Percentiles rank a stretch among this genome's conserved stretches.
Conservation (phyloP, 2,113 vertebrate species). For the Pipra filicauda region DNA sequence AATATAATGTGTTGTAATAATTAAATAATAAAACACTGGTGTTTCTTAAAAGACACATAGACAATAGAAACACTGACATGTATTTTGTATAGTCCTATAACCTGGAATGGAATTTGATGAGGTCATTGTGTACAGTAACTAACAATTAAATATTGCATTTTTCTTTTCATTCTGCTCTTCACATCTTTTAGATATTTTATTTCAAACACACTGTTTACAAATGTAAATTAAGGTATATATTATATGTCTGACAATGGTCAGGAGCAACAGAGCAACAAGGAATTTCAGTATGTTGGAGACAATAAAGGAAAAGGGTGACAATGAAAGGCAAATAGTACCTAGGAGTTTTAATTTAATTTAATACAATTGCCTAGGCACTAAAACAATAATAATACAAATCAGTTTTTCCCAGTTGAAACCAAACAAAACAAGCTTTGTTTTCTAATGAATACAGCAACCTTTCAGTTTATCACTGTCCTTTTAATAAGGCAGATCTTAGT, state of each 20-base stretch:
- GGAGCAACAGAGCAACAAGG: not conserved
- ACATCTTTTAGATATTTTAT: not conserved
- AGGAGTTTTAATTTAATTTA: not conserved
- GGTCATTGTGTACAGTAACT: not conserved
- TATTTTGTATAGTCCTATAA: not conserved
- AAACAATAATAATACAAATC: not conserved
- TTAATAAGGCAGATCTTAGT: not conserved
- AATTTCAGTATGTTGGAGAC: not conserved
- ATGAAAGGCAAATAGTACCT: not conserved
- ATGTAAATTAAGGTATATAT: not conserved
- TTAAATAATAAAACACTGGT: not conserved
- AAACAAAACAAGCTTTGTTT: not conserved
- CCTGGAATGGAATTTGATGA: not conserved
- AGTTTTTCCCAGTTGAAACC: not conserved
- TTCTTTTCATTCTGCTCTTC: not conserved
- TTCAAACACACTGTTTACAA: not conserved
- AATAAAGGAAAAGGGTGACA: not conserved
- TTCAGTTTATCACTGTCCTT: not conserved
- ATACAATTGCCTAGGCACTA: not conserved
- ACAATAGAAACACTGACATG: not conserved
- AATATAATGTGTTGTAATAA: not conserved
- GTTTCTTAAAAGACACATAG: not conserved
- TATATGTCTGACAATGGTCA: not conserved
- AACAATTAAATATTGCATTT: not conserved
- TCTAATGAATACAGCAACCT: not conserved